Base-by-base conservation (phyloP, 1,140 invertebrate species). In the Anastrepha ludens region DNA sequence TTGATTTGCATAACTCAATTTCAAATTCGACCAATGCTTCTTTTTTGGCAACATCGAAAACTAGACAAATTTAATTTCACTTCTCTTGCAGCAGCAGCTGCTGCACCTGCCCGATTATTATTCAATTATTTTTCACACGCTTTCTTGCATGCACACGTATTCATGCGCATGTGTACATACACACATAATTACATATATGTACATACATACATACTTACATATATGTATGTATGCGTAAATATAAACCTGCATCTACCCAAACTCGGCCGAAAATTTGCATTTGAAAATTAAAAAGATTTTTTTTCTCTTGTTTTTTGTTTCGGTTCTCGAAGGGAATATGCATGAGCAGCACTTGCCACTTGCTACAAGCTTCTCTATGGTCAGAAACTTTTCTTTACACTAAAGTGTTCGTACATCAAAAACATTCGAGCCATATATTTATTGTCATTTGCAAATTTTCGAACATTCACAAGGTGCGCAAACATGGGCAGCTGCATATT, bases 221-320 rank as follows among this genome's bases (percentile, higher is more conserved):
- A 29, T 65, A 65, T 65, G 29, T 65, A 65, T 29, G 3, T 65
- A 70, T 70, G 29, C 29, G 29, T 39, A 70, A 74, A 15, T 15
- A 47, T 44, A 39, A 0, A 7, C 39, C 0, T 55, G 50, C 50
- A 11, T 4, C 7, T n/a, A 39, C 67, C 3, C 29, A 44, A 70
- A 17, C 67, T 62, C 11, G 15, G 39, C 44, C 44, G 39, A 70
- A 11, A 70, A 70, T 70, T 70, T 70, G 41, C 67, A 47, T 47
- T 74, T 74, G 67, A 17, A 74, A 74, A 74, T 47, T 74, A 29
- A 47, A n/a, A 74, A 55, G 50, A 55, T 11, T 55, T 55, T 55
- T 55, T 55, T 8, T 11, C 13, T 15, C 17, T 74, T 74, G 11
- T 13, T 29, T 29, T 29, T 29, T 29, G 29, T 29, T 29, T 29